Conservation (phyloP, 2,888 invertebrate species). For the Parnassius mnemosyne region DNA sequence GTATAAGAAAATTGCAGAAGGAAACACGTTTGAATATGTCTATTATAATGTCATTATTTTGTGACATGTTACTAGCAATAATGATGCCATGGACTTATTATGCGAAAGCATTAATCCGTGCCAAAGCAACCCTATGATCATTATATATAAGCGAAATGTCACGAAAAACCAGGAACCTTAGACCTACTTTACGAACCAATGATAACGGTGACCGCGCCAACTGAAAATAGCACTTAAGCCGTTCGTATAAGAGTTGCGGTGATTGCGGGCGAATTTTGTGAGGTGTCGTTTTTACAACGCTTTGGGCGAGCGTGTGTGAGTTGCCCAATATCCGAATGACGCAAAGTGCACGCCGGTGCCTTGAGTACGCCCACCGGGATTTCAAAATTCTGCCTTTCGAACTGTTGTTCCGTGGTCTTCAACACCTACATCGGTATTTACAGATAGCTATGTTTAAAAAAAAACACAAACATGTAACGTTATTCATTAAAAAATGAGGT, state of each 20-base stretch:
- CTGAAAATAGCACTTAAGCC: conserved; percentile 2
- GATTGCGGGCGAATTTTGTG: conserved; percentile 23
- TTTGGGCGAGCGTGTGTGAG: conserved; percentile 13
- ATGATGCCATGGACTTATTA: not conserved
- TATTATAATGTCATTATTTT: conserved; percentile 1
- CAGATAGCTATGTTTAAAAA: not conserved
- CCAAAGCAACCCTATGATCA: not conserved
- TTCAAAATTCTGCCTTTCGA: conserved; percentile 43
- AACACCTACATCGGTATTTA: not conserved
- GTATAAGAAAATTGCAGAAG: not conserved
- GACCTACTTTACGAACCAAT: conserved; percentile 12
- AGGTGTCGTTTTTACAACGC: conserved; percentile 32
- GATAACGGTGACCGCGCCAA: not conserved
- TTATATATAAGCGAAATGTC: conserved; percentile 7
- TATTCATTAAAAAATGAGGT: not conserved
- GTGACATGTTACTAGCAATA: not conserved
- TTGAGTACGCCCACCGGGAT: conserved; percentile 43
- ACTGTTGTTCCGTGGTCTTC: conserved; percentile 40
- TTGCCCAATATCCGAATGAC: conserved; percentile 48
- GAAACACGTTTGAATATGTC: not conserved
- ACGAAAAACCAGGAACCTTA: conserved; percentile 23
- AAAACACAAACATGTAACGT: not conserved
- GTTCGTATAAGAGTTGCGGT: conserved; percentile 25
- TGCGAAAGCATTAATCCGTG: not conserved
- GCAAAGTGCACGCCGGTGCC: conserved; percentile 38